Percentiles rank a stretch among this genome's conserved stretches.
These are phyloP conservation scores for Phyllotreta striolata DNA, from an alignment of 2,888 invertebrate species.

Conservation along the genomic window DNA sequence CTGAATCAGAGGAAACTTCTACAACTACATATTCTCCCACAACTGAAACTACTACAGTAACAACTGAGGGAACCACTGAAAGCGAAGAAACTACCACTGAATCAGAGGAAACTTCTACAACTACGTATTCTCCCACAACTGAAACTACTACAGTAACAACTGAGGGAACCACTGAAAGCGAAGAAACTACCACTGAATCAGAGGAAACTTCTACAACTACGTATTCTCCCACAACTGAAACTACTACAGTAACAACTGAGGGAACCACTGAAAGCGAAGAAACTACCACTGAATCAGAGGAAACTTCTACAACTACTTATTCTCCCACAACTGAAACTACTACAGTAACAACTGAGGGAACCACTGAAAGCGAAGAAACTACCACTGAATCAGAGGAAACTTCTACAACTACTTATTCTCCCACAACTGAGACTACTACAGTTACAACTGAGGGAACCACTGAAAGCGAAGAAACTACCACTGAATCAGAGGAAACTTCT, in stretches of 20 bases:
- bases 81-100: not conserved
- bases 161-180: not conserved
- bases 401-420: not conserved
- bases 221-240: not conserved
- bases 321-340: not conserved
- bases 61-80: not conserved
- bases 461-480: not conserved
- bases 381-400: not conserved
- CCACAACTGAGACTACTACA: constrained; percentile 7
- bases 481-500: no score
- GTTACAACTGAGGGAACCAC: constrained; percentile 1
- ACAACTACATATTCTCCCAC: no score
- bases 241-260: constrained; percentile 1
- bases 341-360: not conserved
- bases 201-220: not conserved
- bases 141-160: no score
- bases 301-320: no score
- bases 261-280: not conserved
- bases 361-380: not conserved
- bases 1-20: not conserved
- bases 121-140: no score
- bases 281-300: not conserved
- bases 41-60: not conserved
- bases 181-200: not conserved
- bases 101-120: no score